Conservation (phyloP, 64 coral and sea anemone genomes). For the Stichodactyla helianthus region DNA sequence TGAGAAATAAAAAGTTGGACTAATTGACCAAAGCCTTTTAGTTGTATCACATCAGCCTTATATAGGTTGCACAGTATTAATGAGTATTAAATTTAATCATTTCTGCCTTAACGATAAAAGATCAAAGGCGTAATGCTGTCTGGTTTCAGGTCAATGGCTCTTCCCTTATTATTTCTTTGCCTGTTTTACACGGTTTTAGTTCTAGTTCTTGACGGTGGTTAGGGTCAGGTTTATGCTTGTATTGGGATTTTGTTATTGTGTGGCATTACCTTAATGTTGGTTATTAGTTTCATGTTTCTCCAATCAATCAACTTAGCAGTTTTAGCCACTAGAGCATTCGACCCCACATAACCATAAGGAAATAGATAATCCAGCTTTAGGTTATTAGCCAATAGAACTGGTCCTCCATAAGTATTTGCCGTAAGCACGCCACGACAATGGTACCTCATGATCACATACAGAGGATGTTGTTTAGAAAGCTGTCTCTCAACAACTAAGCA, state of each 20-base stretch:
- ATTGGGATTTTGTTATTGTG: no score
- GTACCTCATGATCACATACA: constrained; percentile 57
- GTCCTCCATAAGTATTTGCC: constrained; percentile 42
- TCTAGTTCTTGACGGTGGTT: not conserved
- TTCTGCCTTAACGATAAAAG: no score
- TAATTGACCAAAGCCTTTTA: not conserved
- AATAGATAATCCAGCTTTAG: constrained; percentile 37
- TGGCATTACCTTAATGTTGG: constrained; percentile 36
- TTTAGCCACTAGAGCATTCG: not conserved
- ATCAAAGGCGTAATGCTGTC: no score
- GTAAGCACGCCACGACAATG: constrained; percentile 51
- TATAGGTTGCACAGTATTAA: no score
- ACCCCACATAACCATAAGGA: constrained; percentile 36
- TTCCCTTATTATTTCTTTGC: no score
- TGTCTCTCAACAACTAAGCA: constrained; percentile 52
- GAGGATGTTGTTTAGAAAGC: constrained; percentile 40
- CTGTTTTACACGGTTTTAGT: not conserved
- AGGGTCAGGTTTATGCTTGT: not conserved
- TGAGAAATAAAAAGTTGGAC: not conserved
- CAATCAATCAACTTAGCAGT: not conserved
- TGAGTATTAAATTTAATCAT: no score
- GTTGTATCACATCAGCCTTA: not conserved
- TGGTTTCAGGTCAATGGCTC: no score
- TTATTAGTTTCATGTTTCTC: constrained; percentile 4
- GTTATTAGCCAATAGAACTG: constrained; percentile 3